Evolutionary conservation across 1,140 invertebrate species (phyloP), one percentile per base, ranked within the genome.

Genomic region (Grapholita molesta): DNA sequence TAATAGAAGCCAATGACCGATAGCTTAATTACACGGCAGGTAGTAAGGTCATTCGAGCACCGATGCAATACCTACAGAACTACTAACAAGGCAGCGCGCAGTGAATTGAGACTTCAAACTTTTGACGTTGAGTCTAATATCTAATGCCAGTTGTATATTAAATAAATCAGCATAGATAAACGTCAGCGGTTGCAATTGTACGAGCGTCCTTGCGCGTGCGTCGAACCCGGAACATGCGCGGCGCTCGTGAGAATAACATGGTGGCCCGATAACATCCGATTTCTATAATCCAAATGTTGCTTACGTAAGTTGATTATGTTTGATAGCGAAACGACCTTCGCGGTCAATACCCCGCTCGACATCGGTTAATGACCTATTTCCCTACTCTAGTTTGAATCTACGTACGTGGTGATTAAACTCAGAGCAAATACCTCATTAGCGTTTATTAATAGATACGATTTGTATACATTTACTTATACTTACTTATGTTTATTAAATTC

Each of bases 161-260:
- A 15, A 61, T 79, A 70, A 72, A 77, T 78, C 72, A 73, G 72
- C 74, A 75, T 69, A 79, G 68, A 75, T 69, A 79, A 67, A 70
- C 71, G 78, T 77, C 70, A 79, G 67, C 78, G 71, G 77, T 76
- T 64, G 67, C 66, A 64, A 68, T 67, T 73, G 74, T 78, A 79
- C 71, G 72, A 78, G 80, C 82, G 84, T 86, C 85, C 88, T 90
- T 89, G 86, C 70, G 65, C 72, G 80, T 72, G 33, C 82, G 71
- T 76, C 81, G 78, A 88, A 86, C 88, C 88, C 82, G 86, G 88
- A 89, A 89, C 70, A 82, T 48, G 18, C 69, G 18, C 77, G 79
- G 71, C 68, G 71, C 65, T 61, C 25, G 15, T 30, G 55, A 61
- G 28, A 61, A 57, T 18, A 42, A 33, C 64, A 66, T 6, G n/a